These are phyloP conservation scores for Amia ocellicauda DNA, from an alignment of 2,113 vertebrate genomes.

Conservation along the genomic window DNA sequence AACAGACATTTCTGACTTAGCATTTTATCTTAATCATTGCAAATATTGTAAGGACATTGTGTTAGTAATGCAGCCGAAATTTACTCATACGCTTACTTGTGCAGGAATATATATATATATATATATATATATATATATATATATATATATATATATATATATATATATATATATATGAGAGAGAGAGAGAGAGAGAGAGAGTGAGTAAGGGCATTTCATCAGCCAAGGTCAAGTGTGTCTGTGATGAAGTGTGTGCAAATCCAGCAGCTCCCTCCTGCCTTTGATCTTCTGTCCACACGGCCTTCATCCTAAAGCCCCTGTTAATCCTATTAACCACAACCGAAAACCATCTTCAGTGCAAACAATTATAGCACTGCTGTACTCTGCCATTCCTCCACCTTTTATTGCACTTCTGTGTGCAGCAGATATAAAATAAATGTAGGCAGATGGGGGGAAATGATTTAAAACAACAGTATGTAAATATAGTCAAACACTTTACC, in stretches of 20 bases:
- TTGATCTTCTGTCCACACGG: constrained; percentile 15
- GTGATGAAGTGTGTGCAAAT: not conserved
- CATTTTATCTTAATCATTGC: no score
- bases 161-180: not conserved
- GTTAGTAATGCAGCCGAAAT: not conserved
- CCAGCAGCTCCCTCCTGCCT: constrained; percentile 1
- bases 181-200: not conserved
- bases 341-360: constrained; percentile 10
- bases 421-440: no score
- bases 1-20: no score
- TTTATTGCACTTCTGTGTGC: not conserved
- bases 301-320: constrained; percentile 1
- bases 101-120: no score
- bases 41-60: no score
- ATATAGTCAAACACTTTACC: no score
- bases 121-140: not conserved
- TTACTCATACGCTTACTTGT: not conserved
- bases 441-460: no score
- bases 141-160: not conserved
- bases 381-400: not conserved
- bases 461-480: no score
- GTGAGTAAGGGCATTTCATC: not conserved
- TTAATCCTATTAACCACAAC: constrained; percentile 25
- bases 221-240: not conserved
- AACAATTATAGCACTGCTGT: constrained; percentile 18